Evolutionary conservation across 1,140 invertebrate genomes (phyloP), one percentile per base, ranked within the genome.

Genomic region (Polypedilum vanderplanki): DNA sequence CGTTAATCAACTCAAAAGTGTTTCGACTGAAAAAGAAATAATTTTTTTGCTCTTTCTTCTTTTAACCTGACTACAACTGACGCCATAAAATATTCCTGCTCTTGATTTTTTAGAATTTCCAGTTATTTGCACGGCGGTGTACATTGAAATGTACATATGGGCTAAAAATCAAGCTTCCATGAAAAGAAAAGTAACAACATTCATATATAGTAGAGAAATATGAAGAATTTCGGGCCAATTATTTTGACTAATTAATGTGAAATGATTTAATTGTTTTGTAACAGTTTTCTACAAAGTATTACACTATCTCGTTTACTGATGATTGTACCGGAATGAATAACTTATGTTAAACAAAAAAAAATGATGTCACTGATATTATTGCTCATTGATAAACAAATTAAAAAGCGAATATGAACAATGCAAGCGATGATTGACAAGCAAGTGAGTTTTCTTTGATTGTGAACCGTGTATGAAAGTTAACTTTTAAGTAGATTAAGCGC

Each of bases 241-340:
- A 57, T 57, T 57, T 57, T 57, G 46, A 57, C 46, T 57, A 57
- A 57, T 57, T 57, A 57, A 57, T 57, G 46, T 57, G 46, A 57
- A 57, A 57, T 57, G 46, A 57, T 57, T 57, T 57, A 57, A 57
- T 57, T 57, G 46, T n/a, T n/a, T n/a, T n/a, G n/a, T 57, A 57
- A 57, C 46, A 57, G 46, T 57, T 57, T 12, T n/a, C 9, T 46
- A 8, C 41, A 46, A n/a, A n/a, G n/a, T n/a, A n/a, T n/a, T n/a
- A n/a, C n/a, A n/a, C n/a, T n/a, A n/a, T n/a, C n/a, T n/a, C n/a
- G n/a, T 33, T 33, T 5, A 3, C 24, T 33, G 24, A 33, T 33
- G 24, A 33, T 33, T 33, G 24, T 33, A 33, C 24, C 1, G 24
- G 5, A 33, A 33, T 33, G 24, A 33, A 33, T 33, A 33, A 33